Evolutionary conservation across 1,140 invertebrate genomes (phyloP), one percentile per base, ranked within the genome.

Genomic region (Bombus sibiricus): DNA sequence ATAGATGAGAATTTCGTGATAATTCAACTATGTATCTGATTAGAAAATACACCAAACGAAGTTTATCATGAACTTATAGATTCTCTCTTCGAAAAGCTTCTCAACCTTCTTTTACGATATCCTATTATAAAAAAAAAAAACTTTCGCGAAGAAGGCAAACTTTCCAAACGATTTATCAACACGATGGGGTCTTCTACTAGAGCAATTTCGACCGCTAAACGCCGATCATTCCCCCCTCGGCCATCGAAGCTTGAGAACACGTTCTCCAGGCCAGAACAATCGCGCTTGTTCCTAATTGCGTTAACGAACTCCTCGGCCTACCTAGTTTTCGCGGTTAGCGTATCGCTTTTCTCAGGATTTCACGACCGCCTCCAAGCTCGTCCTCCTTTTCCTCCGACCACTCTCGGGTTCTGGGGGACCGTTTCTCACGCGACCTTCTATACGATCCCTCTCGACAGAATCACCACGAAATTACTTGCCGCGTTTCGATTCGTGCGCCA

Each of bases 341-440:
- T 84, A 75, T 85, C 86, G 71, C 76, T 88, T 88, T 92, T 93
- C 92, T 89, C 91, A 91, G 83, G 90, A 89, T 92, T 92, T 93
- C 92, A 85, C 91, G 88, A 89, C 80, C 53, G 82, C 77, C 83
- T 86, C 82, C 85, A 83, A 64, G 32, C 85, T 84, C 89, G 90
- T 89, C 90, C 90, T 90, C 91, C 81, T 92, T 89, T 92, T 84
- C n/a, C 41, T 71, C 71, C 76, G 83, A 18, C 47, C 47, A 53
- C 47, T 53, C 1, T 53, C 47, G 47, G 47, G 5, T 87, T 82
- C 86, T 79, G 81, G 76, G 68, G 86, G 87, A 94, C 91, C 91
- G 88, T 86, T 93, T 93, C 93, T 91, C 92, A 94, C 93, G 89
- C 92, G 91, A 93, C 92, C 92, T 90, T 92, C 90, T 83, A 53